Conservation (phyloP, 2,888 invertebrate species). For the Mycogona germanica region DNA sequence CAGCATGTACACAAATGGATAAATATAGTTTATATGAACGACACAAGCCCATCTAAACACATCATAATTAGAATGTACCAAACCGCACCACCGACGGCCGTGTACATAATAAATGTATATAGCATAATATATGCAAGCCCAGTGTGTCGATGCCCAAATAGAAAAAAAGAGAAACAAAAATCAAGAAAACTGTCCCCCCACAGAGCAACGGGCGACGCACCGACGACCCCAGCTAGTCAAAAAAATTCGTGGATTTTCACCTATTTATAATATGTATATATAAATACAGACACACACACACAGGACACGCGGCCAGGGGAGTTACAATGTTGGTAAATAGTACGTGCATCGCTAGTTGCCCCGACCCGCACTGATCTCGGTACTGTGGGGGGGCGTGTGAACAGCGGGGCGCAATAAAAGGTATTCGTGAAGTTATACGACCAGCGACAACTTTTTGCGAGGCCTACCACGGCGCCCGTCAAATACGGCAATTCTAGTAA, state of each 20-base stretch:
- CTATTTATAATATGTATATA: too few species aligned
- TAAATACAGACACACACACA: too few species aligned
- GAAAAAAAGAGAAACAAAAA: slow-evolving; percentile 1
- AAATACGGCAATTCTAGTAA: too few species aligned
- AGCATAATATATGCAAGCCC: slow-evolving; percentile 2
- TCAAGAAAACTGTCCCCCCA: background rate
- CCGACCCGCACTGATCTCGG: too few species aligned
- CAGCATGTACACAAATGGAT: slow-evolving; percentile 21
- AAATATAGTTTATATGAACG: slow-evolving; percentile 8
- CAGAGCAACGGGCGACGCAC: background rate
- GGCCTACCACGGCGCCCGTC: too few species aligned
- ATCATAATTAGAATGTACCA: slow-evolving; percentile 7
- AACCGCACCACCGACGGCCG: background rate
- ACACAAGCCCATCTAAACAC: slow-evolving; percentile 18
- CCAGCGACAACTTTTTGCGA: background rate
- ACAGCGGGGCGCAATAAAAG: background rate
- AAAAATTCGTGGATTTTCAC: too few species aligned
- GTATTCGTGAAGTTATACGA: background rate
- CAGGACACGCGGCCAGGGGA: too few species aligned
- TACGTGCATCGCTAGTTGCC: too few species aligned
- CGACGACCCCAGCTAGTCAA: background rate
- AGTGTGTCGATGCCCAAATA: too few species aligned
- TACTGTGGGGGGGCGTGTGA: too few species aligned
- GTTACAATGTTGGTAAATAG: too few species aligned
- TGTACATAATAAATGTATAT: too few species aligned